Conservation (phyloP, 2,113 vertebrate genomes). For the Gracilinanus agilis region DNA sequence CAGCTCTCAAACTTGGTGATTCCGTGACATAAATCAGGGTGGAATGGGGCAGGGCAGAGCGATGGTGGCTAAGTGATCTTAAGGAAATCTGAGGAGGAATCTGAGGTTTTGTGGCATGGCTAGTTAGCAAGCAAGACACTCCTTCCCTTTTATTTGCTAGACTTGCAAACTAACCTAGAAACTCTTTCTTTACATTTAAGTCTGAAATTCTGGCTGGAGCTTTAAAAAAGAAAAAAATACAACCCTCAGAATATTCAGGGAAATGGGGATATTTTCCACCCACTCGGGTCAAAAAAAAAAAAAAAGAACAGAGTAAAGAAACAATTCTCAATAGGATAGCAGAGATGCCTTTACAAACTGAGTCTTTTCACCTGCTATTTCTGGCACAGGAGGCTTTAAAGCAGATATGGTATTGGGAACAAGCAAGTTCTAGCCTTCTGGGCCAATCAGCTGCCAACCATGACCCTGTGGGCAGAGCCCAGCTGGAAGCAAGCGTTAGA, state of each 20-base stretch:
- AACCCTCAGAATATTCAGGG: background rate
- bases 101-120: background rate
- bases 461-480: background rate
- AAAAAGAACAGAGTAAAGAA: background rate
- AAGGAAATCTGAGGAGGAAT: background rate
- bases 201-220: background rate
- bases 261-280: background rate
- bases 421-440: background rate
- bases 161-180: background rate
- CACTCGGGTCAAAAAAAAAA: background rate
- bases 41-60: background rate
- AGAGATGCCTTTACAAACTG: background rate
- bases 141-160: background rate
- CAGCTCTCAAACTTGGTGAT: background rate
- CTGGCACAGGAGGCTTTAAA: background rate
- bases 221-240: background rate
- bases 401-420: background rate
- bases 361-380: background rate
- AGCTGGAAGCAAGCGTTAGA: background rate
- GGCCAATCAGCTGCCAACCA: background rate
- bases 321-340: background rate
- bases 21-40: background rate
- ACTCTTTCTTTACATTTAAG: background rate
- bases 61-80: background rate
- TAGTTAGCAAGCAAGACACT: background rate